Evolutionary conservation across 2,113 vertebrate genomes (phyloP).

Genomic region (Jacana jacana): DNA sequence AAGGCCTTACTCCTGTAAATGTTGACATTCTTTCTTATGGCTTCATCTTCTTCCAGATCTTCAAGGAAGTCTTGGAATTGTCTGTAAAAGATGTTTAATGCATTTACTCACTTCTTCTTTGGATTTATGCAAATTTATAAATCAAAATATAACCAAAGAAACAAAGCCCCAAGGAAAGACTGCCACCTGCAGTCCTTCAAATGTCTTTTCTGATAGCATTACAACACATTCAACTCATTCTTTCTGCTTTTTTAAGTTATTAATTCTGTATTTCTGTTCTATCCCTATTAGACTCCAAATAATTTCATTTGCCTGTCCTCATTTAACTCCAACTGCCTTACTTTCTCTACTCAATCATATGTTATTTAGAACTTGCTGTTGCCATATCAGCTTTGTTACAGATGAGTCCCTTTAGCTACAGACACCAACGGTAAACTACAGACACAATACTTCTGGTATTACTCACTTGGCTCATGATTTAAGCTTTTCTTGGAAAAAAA

Average conservation of each 20-base stretch:
- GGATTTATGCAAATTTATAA: neutral
- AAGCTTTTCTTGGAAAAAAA: neutral
- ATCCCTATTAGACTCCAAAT: neutral
- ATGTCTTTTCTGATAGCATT: neutral
- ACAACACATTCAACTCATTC: neutral
- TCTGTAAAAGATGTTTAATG: constrained; percentile 63
- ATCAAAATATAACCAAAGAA: neutral
- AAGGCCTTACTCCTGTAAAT: constrained; percentile 89
- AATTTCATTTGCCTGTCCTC: neutral
- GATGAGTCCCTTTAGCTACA: neutral
- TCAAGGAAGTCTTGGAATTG: constrained; percentile 98
- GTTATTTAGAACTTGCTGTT: neutral
- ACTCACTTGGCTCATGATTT: neutral
- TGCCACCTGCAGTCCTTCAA: neutral
- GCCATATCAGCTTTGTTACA: neutral
- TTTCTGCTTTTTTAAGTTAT: neutral
- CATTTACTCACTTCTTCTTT: neutral
- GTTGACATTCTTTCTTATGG: constrained; percentile 94
- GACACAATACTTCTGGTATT: neutral
- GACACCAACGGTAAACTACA: neutral
- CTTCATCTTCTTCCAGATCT: constrained; percentile 96
- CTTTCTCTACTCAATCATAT: neutral
- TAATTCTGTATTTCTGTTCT: neutral
- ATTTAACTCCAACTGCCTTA: neutral
- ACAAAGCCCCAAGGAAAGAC: neutral